Evolutionary conservation across 2,797 vertebrate genomes (phyloP).

Genomic region (Silurus aristotelis): DNA sequence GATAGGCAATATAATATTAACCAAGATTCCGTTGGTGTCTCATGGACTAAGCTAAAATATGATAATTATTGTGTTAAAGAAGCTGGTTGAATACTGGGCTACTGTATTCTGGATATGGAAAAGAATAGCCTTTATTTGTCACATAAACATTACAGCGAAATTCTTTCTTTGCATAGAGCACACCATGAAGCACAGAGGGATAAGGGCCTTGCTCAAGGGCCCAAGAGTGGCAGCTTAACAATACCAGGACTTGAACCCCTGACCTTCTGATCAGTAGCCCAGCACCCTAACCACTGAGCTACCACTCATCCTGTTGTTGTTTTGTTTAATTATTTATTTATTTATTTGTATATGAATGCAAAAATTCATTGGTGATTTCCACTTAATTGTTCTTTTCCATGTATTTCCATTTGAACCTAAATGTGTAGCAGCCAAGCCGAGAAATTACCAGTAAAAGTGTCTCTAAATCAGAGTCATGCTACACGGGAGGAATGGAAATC

Average conservation of each 20-base stretch:
- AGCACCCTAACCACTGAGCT: no score
- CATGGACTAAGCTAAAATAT: neutral
- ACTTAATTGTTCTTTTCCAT: neutral
- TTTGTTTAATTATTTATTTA: no score
- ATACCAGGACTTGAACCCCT: no score
- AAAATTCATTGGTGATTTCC: neutral
- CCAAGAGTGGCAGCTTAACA: no score
- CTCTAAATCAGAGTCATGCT: neutral
- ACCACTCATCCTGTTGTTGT: no score
- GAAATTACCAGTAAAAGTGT: neutral
- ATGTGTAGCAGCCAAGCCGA: neutral
- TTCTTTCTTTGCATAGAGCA: no score
- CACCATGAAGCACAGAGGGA: no score
- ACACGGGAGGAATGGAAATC: neutral
- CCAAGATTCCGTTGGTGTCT: neutral
- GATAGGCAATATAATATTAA: neutral
- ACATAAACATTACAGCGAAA: no score
- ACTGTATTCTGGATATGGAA: neutral
- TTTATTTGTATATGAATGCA: neutral
- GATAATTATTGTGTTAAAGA: no score
- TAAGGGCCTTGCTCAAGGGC: no score
- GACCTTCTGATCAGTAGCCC: no score
- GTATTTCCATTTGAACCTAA: neutral
- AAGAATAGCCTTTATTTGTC: no score
- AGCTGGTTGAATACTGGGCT: neutral